These are phyloP conservation scores for Lutjanus erythropterus DNA, from an alignment of 2,113 vertebrate genomes.

Conservation along the genomic window DNA sequence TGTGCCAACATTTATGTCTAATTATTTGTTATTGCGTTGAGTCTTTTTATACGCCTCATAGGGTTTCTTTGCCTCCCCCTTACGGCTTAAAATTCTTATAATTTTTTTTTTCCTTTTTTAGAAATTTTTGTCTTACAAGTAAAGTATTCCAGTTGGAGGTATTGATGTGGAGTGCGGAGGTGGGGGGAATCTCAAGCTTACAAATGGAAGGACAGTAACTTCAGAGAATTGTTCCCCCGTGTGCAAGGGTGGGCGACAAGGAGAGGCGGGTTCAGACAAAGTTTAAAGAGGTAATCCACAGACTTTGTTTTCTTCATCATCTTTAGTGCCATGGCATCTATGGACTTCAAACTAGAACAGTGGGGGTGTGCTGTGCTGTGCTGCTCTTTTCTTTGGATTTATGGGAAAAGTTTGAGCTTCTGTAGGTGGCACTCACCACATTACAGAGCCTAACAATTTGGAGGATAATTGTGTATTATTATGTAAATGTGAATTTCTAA, in stretches of 20 bases:
- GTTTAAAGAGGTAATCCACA: constrained; percentile 45
- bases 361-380: background rate
- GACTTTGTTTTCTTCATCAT: constrained; percentile 9
- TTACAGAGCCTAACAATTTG: background rate
- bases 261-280: constrained; percentile 40
- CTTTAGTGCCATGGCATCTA: constrained; percentile 10
- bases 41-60: background rate
- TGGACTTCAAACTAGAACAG: constrained; percentile 7
- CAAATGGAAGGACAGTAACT: constrained; percentile 24
- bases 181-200: constrained; percentile 21
- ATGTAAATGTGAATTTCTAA: background rate
- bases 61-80: background rate
- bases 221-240: constrained; percentile 29
- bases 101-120: background rate
- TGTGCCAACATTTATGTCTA: constrained; percentile 2
- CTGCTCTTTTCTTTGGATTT: constrained; percentile 12
- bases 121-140: background rate
- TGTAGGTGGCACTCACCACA: background rate
- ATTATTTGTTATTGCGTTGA: background rate
- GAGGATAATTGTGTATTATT: background rate
- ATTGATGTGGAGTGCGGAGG: constrained; percentile 27
- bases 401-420: background rate
- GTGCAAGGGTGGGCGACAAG: constrained; percentile 32
- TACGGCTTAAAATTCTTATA: background rate
- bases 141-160: background rate